Base-by-base conservation (phyloP, 2,113 vertebrate species). In the Talpa occidentalis region DNA sequence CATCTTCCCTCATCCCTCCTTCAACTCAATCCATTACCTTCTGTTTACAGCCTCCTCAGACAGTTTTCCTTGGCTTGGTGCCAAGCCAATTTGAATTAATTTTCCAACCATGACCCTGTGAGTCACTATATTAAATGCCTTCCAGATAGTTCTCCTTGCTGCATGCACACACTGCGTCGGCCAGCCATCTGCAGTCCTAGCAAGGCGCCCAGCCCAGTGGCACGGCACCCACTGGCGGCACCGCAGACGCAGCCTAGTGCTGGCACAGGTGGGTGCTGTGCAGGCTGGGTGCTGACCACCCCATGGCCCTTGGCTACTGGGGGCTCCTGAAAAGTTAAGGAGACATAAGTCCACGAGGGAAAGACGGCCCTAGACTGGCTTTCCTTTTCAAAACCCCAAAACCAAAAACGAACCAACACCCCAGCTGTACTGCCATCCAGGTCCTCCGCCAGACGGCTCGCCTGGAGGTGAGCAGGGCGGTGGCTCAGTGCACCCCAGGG, bases 101-200 rank as follows among this genome's bases (percentile, higher is more conserved):
- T 96, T 96, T 96, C 94, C 89, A 97, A 96, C 94, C 94, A 94
- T 97, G 95, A 97, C 96, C 95, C 94, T 90, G 69, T 97, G 95
- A 97, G 93, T 97, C 95, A 97, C 96, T 95, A 40, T 96, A 96
- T 96, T 91, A 96, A 96, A 97, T 93, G 92, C 87, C 95, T 96
- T 94, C 95, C 95, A 95, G 90, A 96, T 76, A 94, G 76, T 90
- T 96, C 89, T 94, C 91, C 35, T 83, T 76, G 93, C 91, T 72
- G 79, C 82, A 59, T 79, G 60, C 86, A 74, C 62, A 72, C 35
- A 0, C 69, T 40, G 59, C 28, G 78, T 90, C 91, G 91, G 86
- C 89, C 90, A 95, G 69, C 90, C 91, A 73, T 96, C 83, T 96
- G 95, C 84, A 96, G 86, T 86, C 82, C 73, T 73, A 69, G 78